These are phyloP conservation scores for Cyprinodon tularosa DNA, from an alignment of 2,113 vertebrate species.

Conservation along the genomic window DNA sequence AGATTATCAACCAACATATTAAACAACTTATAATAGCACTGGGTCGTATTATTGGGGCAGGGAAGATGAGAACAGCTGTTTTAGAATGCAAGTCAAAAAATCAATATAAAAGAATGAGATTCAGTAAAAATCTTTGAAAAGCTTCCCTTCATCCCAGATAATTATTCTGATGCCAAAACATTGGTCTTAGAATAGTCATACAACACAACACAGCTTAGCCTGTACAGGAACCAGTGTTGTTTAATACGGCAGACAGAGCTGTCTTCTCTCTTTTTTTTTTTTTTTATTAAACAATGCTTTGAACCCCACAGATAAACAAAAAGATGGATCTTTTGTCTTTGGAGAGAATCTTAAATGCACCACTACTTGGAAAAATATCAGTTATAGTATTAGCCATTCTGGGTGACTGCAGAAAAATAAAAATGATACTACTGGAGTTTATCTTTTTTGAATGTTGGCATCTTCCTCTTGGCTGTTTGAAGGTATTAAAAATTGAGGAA, in stretches of 20 bases:
- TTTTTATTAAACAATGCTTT: constrained; percentile 69
- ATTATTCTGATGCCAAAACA: constrained; percentile 77
- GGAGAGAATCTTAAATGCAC: constrained; percentile 32
- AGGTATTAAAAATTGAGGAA: constrained; percentile 53
- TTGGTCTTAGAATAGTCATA: constrained; percentile 75
- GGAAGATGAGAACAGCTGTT: constrained; percentile 61
- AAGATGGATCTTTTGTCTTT: constrained; percentile 13
- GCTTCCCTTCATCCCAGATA: constrained; percentile 65
- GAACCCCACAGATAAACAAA: constrained; percentile 56
- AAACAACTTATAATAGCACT: constrained; percentile 36
- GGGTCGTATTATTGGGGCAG: constrained; percentile 17
- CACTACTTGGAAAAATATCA: constrained; percentile 9
- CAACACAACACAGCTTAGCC: constrained; percentile 71
- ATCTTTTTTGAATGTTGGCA: constrained; percentile 23
- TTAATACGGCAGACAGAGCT: constrained; percentile 63
- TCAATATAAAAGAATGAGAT: constrained; percentile 55
- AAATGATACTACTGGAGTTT: constrained; percentile 38
- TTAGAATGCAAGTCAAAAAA: constrained; percentile 47
- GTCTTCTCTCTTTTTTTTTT: constrained; percentile 69
- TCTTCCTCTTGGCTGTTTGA: constrained; percentile 46
- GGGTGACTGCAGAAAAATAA: constrained; percentile 44
- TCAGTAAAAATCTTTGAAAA: constrained; percentile 66
- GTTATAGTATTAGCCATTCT: background rate
- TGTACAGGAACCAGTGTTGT: constrained; percentile 65
- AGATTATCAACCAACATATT: constrained; percentile 3